Base-by-base conservation (phyloP, 2,888 invertebrate genomes). In the Dolichomitus sp. region DNA sequence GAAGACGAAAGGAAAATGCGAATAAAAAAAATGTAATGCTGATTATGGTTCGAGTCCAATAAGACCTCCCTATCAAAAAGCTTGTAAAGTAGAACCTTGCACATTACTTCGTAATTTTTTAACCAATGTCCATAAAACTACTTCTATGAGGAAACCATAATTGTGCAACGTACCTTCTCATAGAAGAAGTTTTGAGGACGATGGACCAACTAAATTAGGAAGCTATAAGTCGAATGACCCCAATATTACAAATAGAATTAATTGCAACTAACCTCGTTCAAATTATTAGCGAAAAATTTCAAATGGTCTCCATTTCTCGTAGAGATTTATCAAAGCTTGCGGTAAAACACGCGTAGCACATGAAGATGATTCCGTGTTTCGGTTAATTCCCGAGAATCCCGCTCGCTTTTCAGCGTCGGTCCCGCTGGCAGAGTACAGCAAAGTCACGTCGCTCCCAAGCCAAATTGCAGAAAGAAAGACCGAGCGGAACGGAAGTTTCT, bases 401-500 rank as follows among this genome's bases (percentile, higher is more conserved):
- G 19, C 11, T 37, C 61, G 37, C 61, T 40, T 9, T 61, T 11
- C 40, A 37, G 19, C 61, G 17, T 12, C 37, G 19, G n/a, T 19
- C 37, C 37, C 37, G 3, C 37, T 17, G 40, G 17, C 37, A n/a
- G 33, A 27, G 19, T 19, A 23, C 54, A 9, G 57, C 57, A 61
- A 37, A 61, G 37, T 61, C 61, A 61, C 61, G 37, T 40, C 40
- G 17, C 37, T 7, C 40, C 11, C 61, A 9, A 11, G 37, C 33
- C 19, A 61, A 61, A 19, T 17, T 61, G 54, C 72, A 48, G 52
- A 72, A 68, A 73, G 79, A 73, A 73, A 80, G 30, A 23, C 57
- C 48, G 52, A 73, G 68, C 73, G 79, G 65, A 80, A 73, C 79
- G 73, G 59, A 80, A 68, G 73, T 68, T 80, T 80, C 79, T 59